These are phyloP conservation scores for Clepsis dumicolana DNA, from an alignment of 2,888 invertebrate species.

Conservation along the genomic window DNA sequence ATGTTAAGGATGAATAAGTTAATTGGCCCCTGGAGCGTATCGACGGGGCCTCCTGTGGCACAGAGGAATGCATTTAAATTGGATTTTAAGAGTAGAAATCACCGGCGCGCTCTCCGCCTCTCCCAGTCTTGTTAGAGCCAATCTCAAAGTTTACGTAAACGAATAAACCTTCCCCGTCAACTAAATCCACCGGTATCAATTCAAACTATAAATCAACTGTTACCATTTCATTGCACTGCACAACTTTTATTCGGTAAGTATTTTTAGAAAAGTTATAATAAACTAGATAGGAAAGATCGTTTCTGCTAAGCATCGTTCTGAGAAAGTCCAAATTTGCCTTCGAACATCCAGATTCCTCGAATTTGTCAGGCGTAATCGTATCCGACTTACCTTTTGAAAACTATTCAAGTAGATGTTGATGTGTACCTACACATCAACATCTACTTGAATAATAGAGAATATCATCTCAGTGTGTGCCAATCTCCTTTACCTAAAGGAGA, in stretches of 20 bases:
- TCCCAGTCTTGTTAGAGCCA: constrained; percentile 83
- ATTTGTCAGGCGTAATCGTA: no score
- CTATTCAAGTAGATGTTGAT: no score
- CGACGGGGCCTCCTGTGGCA: constrained; percentile 82
- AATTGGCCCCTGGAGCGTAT: constrained; percentile 84
- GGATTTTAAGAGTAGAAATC: constrained; percentile 87
- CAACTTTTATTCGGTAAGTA: constrained; percentile 19
- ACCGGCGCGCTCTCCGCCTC: constrained; percentile 76
- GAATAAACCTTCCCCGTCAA: constrained; percentile 79
- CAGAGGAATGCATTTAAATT: constrained; percentile 87
- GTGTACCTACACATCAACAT: no score
- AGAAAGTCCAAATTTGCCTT: background rate
- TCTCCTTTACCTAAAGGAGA: no score
- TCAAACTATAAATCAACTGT: constrained; percentile 50
- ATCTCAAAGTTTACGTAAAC: constrained; percentile 86
- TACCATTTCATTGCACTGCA: constrained; percentile 40
- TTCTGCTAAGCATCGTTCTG: no score
- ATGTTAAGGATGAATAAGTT: constrained; percentile 86
- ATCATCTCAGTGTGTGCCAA: no score
- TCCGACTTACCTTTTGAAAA: no score
- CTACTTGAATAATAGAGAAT: no score
- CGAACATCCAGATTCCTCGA: no score
- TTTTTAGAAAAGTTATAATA: background rate
- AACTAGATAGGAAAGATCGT: background rate
- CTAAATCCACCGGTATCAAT: constrained; percentile 79